Evolutionary conservation across 2,888 invertebrate genomes (phyloP), one percentile per base, ranked within the genome.

Genomic region (Meteorus cinctellus): DNA sequence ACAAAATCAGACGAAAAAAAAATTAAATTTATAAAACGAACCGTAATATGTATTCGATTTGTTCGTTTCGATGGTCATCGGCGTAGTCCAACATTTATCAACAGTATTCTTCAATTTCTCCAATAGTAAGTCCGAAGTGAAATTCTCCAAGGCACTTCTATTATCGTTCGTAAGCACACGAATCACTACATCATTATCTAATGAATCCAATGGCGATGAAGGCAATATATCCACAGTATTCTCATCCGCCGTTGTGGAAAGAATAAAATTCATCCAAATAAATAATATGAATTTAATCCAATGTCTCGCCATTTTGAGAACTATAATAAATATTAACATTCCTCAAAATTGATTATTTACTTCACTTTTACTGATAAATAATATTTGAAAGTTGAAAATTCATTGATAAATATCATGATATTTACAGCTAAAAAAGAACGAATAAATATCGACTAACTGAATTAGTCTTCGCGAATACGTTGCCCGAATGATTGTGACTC

Each of bases 181-280:
- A 12, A 89, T 79, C 8, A 89, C 86, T 29, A 88, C 85, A 0
- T 88, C 86, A 14, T 86, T 86, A 29, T 89, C 81, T 41, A 87
- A 77, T 1, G 78, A 74, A 68, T 78, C 81, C 16, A 86, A 36
- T 12, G 76, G 63, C 19, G 63, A 73, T 51, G 74, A 77, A 3
- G 77, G 34, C 16, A 77, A 41, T n/a, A 89, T 76, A 63, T 88
- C 83, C 63, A 89, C 85, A 24, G 83, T 75, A 34, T 87, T 84
- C 0, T 80, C 79, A 51, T 83, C 80, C 8, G 66, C 66, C 8
- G 63, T 29, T 12, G 45, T 62, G 48, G 63, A 36, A 14, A 77
- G 19, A n/a, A 77, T 69, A 51, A 74, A 31, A n/a, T 29, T 62
- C 8, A 66, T 75, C 71, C 71, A 75, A 5, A 75, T 6, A 8